Conservation (phyloP, 64 coral and sea anemone genomes). For the Hydrozoanthus tunicans region DNA sequence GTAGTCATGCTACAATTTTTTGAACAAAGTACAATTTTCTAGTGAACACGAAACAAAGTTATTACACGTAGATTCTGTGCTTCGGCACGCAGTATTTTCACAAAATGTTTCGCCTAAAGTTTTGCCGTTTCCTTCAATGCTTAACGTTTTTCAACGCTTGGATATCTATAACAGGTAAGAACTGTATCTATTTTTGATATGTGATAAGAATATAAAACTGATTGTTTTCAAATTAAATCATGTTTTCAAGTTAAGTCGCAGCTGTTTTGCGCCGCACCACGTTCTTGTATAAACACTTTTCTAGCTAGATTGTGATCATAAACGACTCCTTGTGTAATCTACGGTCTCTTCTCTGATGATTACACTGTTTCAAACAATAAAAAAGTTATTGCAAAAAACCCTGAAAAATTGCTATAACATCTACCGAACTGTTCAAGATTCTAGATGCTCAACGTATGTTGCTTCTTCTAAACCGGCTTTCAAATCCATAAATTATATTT, state of each 20-base stretch:
- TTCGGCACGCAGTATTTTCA: neutral
- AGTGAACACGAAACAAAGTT: neutral
- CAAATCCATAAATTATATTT: too few relatives aligned
- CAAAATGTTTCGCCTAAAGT: neutral
- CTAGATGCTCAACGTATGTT: too few relatives aligned
- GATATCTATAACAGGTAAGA: conserved; percentile 11
- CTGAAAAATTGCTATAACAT: too few relatives aligned
- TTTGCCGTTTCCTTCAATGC: neutral
- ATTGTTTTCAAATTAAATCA: neutral
- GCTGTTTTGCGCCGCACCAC: too few relatives aligned
- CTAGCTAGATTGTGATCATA: too few relatives aligned
- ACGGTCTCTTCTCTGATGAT: too few relatives aligned
- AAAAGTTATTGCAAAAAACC: too few relatives aligned
- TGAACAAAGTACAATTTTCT: neutral
- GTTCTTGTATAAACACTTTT: too few relatives aligned
- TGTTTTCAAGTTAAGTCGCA: neutral
- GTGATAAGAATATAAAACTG: neutral
- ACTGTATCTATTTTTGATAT: neutral
- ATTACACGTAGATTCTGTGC: neutral
- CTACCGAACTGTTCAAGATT: too few relatives aligned
- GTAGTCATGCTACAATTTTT: neutral
- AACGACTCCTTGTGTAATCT: too few relatives aligned
- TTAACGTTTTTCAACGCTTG: neutral
- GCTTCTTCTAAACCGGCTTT: too few relatives aligned
- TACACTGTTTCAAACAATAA: too few relatives aligned